Evolutionary conservation across 1,140 invertebrate species (phyloP).

Genomic region (Dendroctonus ponderosae): DNA sequence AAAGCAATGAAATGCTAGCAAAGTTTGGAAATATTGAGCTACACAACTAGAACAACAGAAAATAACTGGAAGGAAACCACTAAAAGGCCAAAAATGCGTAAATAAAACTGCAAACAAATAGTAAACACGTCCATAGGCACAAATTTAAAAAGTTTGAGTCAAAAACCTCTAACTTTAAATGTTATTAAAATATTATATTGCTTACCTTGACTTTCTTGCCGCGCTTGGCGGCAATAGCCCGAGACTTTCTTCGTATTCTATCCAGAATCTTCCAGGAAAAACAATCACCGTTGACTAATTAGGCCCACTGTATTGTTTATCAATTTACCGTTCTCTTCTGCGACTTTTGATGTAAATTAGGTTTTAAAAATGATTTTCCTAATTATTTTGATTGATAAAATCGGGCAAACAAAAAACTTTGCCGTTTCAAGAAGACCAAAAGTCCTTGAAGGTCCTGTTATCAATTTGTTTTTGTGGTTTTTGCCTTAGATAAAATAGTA

Average conservation of each 20-base stretch:
- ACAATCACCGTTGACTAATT: constrained; percentile 7
- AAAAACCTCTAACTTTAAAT: not conserved
- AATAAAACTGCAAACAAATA: no score
- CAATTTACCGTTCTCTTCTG: not conserved
- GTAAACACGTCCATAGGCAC: no score
- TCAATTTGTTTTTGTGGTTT: no score
- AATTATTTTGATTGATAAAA: not conserved
- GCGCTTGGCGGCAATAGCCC: constrained; percentile 67
- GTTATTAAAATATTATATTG: constrained; percentile 11
- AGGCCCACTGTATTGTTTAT: not conserved
- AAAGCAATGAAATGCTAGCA: no score
- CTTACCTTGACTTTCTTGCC: constrained; percentile 67
- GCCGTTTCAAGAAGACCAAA: no score
- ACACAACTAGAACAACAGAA: no score
- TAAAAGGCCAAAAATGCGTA: no score
- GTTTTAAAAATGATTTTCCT: not conserved
- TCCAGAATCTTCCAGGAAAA: constrained; percentile 54
- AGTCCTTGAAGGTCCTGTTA: no score
- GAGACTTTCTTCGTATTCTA: constrained; percentile 66
- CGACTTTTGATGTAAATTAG: not conserved
- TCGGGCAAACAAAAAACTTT: not conserved
- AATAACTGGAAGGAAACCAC: no score
- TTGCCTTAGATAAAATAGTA: no score
- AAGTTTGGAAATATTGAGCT: no score
- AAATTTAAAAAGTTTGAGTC: no score